These are phyloP conservation scores for Plumapathes pennacea DNA, from an alignment of 92 coral and sea anemone species.

Conservation along the genomic window DNA sequence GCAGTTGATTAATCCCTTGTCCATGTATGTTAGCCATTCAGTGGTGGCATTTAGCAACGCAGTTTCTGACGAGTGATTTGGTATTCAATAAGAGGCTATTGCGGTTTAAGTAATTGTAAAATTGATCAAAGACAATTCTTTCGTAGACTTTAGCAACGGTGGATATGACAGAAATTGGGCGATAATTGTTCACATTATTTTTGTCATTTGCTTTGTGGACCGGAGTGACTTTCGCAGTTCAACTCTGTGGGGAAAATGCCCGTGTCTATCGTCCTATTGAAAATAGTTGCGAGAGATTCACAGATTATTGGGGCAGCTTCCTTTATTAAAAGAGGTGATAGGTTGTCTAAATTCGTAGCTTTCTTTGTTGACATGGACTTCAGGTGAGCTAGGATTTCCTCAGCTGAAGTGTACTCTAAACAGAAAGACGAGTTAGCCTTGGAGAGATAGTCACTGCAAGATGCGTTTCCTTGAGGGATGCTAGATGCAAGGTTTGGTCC, in stretches of 20 bases:
- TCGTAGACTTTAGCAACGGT: slow-evolving; percentile 16
- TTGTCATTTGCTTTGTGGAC: slow-evolving; percentile 17
- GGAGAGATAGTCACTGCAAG: slow-evolving; percentile 2
- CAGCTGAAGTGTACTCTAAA: neutral
- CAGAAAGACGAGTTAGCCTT: too few relatives aligned
- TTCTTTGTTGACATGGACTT: neutral
- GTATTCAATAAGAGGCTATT: slow-evolving; percentile 10
- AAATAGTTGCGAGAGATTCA: neutral
- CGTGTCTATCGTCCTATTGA: neutral
- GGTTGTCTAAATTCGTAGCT: slow-evolving; percentile 1
- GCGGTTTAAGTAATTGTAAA: slow-evolving; percentile 9
- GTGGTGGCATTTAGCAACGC: slow-evolving; percentile 29
- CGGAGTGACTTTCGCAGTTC: slow-evolving; percentile 36
- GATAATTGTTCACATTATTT: slow-evolving; percentile 9
- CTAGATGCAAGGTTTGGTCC: slow-evolving; percentile 1
- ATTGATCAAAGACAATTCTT: slow-evolving; percentile 7
- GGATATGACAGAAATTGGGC: slow-evolving; percentile 6
- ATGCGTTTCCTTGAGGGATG: neutral
- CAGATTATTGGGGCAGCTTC: neutral
- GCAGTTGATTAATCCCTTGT: slow-evolving; percentile 22
- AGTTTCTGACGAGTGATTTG: slow-evolving; percentile 31
- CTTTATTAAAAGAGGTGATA: neutral
- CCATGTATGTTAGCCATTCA: slow-evolving; percentile 30
- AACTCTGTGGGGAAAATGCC: slow-evolving; percentile 36
- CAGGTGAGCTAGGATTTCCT: neutral